Evolutionary conservation across 1,140 invertebrate genomes (phyloP).

Genomic region (Plutomurus gul): DNA sequence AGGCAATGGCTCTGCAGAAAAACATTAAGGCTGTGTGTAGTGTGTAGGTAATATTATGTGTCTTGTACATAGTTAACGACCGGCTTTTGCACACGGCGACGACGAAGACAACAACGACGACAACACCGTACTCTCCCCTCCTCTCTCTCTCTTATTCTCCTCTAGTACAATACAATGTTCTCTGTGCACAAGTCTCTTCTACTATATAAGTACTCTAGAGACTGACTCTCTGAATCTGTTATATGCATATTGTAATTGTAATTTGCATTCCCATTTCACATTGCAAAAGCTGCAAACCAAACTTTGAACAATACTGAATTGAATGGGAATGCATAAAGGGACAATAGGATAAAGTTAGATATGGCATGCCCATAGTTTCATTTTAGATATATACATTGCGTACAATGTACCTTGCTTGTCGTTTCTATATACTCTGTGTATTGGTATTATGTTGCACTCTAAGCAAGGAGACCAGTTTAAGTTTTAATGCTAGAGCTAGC

Average conservation of each 20-base stretch:
- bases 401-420: not conserved
- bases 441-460: no score
- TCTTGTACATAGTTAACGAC: conserved; percentile 6
- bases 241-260: not conserved
- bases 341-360: not conserved
- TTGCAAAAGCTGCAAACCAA: conserved; percentile 1
- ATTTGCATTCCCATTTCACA: conserved; percentile 23
- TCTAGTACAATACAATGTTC: not conserved
- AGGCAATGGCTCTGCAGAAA: not conserved
- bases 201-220: no score
- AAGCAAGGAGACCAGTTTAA: conserved; percentile 4
- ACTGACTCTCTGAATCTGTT: no score
- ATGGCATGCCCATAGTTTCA: not conserved
- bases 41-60: no score
- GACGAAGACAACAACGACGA: no score
- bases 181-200: no score
- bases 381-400: not conserved
- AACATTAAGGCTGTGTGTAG: not conserved
- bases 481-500: no score
- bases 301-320: not conserved
- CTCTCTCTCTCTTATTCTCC: not conserved
- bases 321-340: not conserved
- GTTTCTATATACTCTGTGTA: not conserved
- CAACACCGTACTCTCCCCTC: no score
- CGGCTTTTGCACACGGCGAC: conserved; percentile 11